These are phyloP conservation scores for Xylocampa areola DNA, from an alignment of 2,888 invertebrate genomes.

Conservation along the genomic window DNA sequence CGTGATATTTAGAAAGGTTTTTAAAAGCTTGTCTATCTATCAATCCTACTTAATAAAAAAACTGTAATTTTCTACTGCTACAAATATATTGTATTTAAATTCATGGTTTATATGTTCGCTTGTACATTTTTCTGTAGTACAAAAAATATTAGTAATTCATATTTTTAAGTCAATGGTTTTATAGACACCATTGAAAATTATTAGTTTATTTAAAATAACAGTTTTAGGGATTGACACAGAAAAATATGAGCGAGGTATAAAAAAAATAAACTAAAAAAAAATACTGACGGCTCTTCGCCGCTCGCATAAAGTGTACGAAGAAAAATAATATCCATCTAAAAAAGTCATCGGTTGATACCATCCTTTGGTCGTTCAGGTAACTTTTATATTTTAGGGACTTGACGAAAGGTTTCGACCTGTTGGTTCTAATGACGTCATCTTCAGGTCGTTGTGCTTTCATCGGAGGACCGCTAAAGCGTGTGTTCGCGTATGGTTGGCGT, in stretches of 20 bases:
- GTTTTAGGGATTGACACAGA: no score
- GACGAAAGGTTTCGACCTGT: not conserved
- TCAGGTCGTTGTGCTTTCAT: not conserved
- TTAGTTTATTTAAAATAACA: no score
- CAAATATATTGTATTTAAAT: no score
- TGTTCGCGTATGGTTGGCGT: slow-evolving; percentile 22
- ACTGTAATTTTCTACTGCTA: no score
- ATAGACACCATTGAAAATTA: no score
- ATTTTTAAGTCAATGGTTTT: no score
- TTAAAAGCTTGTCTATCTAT: not conserved
- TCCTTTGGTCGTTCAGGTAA: slow-evolving; percentile 5
- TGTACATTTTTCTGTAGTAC: no score
- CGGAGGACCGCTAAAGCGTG: not conserved
- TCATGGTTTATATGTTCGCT: no score
- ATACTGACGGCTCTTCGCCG: slow-evolving; percentile 39
- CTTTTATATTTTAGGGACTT: slow-evolving; percentile 7
- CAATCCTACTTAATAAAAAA: slow-evolving; percentile 4
- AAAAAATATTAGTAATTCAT: no score
- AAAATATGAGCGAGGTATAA: no score
- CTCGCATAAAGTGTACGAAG: slow-evolving; percentile 26
- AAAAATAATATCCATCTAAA: slow-evolving; percentile 36
- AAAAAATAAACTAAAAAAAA: no score
- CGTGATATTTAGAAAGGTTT: not conserved
- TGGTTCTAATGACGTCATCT: not conserved
- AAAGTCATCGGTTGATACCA: slow-evolving; percentile 22